These are phyloP conservation scores for Emydocephalus ijimae DNA, from an alignment of 2,113 vertebrate species.

Conservation along the genomic window DNA sequence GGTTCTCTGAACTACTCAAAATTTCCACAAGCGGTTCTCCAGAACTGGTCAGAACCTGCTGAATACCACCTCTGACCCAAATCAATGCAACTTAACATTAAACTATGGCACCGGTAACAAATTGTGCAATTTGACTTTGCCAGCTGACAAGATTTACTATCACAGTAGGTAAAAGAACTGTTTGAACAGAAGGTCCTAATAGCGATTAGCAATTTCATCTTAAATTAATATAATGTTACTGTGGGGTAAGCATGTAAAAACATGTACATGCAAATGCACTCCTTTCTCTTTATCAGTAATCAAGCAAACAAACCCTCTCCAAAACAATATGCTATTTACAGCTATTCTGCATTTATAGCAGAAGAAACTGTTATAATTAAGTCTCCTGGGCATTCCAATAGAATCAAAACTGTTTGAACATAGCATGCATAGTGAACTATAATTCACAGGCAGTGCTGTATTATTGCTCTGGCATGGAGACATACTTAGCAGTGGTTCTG, in stretches of 20 bases:
- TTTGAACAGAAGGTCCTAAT: conserved; percentile 8
- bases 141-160: not conserved
- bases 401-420: not conserved
- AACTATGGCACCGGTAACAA: not conserved
- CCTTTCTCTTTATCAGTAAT: not conserved
- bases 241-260: not conserved
- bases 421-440: not conserved
- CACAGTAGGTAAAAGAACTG: not conserved
- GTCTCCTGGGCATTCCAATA: not conserved
- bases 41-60: no score
- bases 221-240: not conserved
- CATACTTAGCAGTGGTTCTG: not conserved
- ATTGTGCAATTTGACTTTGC: conserved; percentile 15
- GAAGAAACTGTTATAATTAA: not conserved
- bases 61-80: not conserved
- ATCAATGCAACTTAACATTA: conserved; percentile 8
- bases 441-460: not conserved
- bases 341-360: not conserved
- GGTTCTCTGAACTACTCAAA: no score
- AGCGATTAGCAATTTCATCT: not conserved
- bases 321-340: not conserved
- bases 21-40: no score
- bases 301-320: not conserved
- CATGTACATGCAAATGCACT: fast-evolving
- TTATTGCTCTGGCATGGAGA: not conserved